Conservation (phyloP, 2,113 vertebrate species). For the Microtus oregoni region DNA sequence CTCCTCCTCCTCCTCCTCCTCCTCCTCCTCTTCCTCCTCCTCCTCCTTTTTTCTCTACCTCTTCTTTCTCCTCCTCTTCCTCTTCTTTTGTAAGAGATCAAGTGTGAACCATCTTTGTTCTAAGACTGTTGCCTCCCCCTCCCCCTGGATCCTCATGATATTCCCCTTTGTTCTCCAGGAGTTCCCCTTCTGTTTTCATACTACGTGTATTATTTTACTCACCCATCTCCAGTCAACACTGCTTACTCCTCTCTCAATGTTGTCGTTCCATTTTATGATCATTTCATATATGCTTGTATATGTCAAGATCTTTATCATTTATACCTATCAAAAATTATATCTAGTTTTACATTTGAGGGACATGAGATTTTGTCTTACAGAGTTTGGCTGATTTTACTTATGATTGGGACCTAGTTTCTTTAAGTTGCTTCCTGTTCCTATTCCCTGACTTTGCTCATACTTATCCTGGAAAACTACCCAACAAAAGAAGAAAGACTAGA, state of each 20-base stretch:
- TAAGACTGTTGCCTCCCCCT: background rate
- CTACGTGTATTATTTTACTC: background rate
- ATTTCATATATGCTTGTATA: too few species aligned
- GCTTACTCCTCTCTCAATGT: too few species aligned
- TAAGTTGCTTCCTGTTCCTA: background rate
- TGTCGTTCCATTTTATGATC: background rate
- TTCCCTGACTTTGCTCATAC: background rate
- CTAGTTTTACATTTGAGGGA: background rate
- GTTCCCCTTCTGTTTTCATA: background rate
- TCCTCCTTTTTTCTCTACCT: background rate
- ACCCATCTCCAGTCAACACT: background rate
- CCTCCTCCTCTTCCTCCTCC: background rate
- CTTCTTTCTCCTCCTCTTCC: background rate
- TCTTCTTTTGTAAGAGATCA: background rate
- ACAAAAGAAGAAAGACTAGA: background rate
- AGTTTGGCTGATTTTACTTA: background rate
- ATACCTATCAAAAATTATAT: background rate
- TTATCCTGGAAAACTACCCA: background rate
- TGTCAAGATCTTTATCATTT: background rate
- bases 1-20: accelerated
- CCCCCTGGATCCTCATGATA: too few species aligned
- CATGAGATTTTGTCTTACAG: background rate
- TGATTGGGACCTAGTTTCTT: background rate
- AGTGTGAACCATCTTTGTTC: background rate
- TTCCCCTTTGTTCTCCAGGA: too few species aligned